Evolutionary conservation across 2,888 invertebrate species (phyloP).

Genomic region (Tricholauxania praeusta): DNA sequence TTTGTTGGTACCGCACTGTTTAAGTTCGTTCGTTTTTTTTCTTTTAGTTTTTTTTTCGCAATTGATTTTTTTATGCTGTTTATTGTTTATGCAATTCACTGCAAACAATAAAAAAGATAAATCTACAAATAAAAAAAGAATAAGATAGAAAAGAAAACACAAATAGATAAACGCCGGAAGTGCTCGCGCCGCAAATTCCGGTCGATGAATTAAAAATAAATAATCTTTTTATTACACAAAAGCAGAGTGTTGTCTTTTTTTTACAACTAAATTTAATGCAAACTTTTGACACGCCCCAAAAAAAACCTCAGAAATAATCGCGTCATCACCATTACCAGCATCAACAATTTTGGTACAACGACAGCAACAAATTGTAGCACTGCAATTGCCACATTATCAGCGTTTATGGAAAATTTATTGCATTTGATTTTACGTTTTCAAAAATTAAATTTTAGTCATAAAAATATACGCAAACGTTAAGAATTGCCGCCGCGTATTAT

Average conservation of each 20-base stretch:
- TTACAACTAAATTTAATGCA: not conserved
- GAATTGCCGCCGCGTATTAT: not conserved
- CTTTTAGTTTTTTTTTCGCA: not conserved
- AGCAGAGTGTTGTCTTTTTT: not conserved
- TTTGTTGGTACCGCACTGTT: not conserved
- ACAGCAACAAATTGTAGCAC: not conserved
- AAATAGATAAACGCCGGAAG: not conserved
- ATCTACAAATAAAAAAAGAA: not conserved
- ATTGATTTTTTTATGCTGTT: too few species aligned
- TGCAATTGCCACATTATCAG: not conserved
- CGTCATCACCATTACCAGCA: not conserved
- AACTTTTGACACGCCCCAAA: not conserved
- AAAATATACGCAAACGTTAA: conserved; percentile 12
- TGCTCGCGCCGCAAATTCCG: conserved; percentile 7
- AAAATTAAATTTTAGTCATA: conserved; percentile 15
- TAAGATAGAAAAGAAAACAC: not conserved
- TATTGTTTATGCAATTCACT: not conserved
- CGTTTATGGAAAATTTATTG: conserved; percentile 22
- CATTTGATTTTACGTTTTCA: conserved; percentile 3
- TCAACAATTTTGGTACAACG: not conserved
- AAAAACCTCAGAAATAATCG: not conserved
- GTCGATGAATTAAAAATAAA: not conserved
- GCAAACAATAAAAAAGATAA: not conserved
- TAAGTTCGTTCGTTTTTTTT: not conserved
- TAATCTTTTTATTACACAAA: too few species aligned